Conservation (phyloP, 2,113 vertebrate species). For the Phylloscopus trochilus region DNA sequence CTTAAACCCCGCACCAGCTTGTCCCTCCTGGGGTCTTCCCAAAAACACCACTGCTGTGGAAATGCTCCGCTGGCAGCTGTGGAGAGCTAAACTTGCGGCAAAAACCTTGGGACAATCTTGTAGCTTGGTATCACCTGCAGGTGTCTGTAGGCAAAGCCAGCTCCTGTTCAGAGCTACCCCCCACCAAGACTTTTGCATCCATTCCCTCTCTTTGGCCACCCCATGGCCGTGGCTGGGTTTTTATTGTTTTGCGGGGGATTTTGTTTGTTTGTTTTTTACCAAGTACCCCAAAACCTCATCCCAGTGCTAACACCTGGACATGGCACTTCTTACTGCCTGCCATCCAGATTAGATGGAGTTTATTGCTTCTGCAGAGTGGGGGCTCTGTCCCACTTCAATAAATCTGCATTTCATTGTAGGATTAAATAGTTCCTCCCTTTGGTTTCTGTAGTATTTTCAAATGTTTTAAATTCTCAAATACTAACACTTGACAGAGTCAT, state of each 20-base stretch:
- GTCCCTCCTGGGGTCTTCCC: neutral
- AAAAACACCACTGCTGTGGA: neutral
- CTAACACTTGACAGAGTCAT: neutral
- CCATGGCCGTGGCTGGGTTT: neutral
- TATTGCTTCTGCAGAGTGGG: neutral
- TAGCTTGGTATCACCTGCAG: neutral
- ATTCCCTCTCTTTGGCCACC: neutral
- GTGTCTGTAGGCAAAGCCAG: neutral
- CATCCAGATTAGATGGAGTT: neutral
- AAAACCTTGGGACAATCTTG: neutral
- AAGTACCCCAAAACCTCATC: neutral
- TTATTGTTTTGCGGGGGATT: too few species aligned
- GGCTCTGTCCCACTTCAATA: neutral
- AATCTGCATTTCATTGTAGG: neutral
- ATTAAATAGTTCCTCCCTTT: neutral
- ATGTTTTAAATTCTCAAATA: neutral
- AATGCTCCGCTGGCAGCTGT: fast-evolving
- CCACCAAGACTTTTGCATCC: neutral
- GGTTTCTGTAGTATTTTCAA: neutral
- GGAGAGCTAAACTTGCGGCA: neutral
- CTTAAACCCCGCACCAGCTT: neutral
- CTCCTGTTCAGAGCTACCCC: neutral
- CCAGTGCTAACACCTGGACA: neutral
- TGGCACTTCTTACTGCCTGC: neutral
- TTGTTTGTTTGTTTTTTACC: neutral